phyloP scores from a whole-genome alignment of 2,113 vertebrate species.

The Cyphomyrus discorhynchus region DNA sequence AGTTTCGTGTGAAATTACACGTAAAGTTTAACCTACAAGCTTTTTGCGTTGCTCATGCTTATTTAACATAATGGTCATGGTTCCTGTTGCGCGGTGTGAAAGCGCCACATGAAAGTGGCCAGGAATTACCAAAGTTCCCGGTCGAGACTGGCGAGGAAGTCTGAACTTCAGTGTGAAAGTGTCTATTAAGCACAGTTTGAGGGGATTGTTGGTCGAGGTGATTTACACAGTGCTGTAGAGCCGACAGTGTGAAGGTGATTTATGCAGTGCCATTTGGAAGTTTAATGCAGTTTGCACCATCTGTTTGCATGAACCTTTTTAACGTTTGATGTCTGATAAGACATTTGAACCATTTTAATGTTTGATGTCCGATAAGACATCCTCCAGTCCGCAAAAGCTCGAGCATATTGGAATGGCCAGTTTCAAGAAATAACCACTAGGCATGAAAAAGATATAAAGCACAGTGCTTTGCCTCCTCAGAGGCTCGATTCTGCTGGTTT shows the following conservation, averaged over 20 bases:
- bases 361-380: background rate
- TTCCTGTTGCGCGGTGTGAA: background rate
- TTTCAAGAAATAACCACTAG: background rate
- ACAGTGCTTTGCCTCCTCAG: background rate
- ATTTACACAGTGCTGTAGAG: background rate
- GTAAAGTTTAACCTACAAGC: background rate
- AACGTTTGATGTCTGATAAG: background rate
- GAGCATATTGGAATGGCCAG: background rate
- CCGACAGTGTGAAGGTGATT: background rate
- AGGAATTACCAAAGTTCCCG: background rate
- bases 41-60: background rate
- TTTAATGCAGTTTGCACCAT: background rate
- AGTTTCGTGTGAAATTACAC: no score
- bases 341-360: background rate
- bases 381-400: background rate
- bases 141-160: background rate
- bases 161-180: background rate
- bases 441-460: background rate
- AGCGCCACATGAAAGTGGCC: background rate
- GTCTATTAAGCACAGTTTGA: background rate
- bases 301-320: background rate
- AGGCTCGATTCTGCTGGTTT: background rate
- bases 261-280: background rate
- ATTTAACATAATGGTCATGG: background rate
- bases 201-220: background rate